Evolutionary conservation across 2,888 invertebrate genomes (phyloP).

Genomic region (Tridacna gigas): DNA sequence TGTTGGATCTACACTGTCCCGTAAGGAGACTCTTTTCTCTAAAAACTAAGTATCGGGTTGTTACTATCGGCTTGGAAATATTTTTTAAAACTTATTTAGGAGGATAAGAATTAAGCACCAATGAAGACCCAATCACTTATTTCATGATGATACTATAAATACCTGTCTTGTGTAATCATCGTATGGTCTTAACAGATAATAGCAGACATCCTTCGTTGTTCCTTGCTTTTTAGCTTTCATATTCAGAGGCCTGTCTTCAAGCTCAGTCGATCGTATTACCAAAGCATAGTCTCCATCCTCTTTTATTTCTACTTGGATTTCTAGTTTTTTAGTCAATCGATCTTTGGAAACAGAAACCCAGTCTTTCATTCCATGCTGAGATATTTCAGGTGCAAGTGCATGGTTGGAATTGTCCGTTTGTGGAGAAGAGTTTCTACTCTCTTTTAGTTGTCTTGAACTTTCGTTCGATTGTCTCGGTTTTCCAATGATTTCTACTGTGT

Average conservation of each 20-base stretch:
- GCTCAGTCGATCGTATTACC: slow-evolving; percentile 38
- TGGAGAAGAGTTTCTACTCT: background rate
- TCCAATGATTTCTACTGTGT: slow-evolving; percentile 42
- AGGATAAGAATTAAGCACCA: too few relatives aligned
- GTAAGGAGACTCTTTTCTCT: too few relatives aligned
- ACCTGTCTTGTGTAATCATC: slow-evolving; percentile 7
- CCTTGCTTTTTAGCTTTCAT: slow-evolving; percentile 36
- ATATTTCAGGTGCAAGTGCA: background rate
- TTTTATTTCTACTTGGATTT: slow-evolving; percentile 6
- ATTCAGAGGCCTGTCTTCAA: slow-evolving; percentile 42
- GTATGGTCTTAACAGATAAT: slow-evolving; percentile 35
- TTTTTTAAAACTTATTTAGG: too few relatives aligned
- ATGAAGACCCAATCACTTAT: too few relatives aligned
- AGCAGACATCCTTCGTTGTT: slow-evolving; percentile 32
- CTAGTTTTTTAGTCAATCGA: slow-evolving; percentile 17
- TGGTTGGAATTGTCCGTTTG: background rate
- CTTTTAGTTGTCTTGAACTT: background rate
- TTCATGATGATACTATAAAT: background rate
- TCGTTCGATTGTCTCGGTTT: background rate
- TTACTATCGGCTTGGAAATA: too few relatives aligned
- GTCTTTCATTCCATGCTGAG: background rate
- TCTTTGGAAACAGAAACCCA: slow-evolving; percentile 27
- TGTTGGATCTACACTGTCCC: too few relatives aligned
- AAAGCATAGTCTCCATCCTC: slow-evolving; percentile 35
- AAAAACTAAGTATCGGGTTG: too few relatives aligned